phyloP scores from a whole-genome alignment of 2,797 vertebrate genomes.

The Tapirus indicus region DNA sequence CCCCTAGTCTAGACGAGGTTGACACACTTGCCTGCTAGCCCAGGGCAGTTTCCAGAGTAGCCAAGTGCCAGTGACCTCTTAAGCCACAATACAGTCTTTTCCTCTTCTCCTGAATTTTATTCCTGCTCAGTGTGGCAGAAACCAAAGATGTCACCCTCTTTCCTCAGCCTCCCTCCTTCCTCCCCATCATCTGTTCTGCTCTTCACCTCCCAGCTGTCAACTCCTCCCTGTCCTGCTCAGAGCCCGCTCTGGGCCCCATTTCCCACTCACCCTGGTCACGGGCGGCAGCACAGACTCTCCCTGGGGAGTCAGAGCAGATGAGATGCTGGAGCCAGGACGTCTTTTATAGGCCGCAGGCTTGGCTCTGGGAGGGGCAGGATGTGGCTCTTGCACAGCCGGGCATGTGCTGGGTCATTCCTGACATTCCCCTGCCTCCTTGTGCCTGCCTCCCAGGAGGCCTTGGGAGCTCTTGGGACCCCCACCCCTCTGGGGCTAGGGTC shows the following conservation, averaged over 20 bases:
- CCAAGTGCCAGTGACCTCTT: background rate
- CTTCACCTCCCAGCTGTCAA: background rate
- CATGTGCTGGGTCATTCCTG: background rate
- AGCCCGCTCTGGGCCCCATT: background rate
- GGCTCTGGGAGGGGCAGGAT: background rate
- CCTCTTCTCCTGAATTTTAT: background rate
- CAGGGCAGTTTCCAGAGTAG: background rate
- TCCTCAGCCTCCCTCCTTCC: background rate
- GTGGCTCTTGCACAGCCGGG: background rate
- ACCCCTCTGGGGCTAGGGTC: background rate
- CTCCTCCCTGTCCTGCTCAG: background rate
- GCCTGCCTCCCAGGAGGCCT: background rate
- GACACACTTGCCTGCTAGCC: background rate
- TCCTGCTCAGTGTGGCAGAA: background rate
- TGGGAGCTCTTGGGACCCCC: background rate
- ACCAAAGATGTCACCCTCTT: background rate
- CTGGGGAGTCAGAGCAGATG: background rate
- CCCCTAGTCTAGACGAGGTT: background rate
- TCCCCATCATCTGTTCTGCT: background rate
- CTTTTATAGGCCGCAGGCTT: background rate
- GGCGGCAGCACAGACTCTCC: background rate
- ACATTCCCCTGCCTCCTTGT: background rate
- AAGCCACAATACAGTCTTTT: background rate
- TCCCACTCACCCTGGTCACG: background rate
- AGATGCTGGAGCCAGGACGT: background rate